A percentile compares a stretch with the other conserved stretches of the same genome.
phyloP scores from a whole-genome alignment of 2,113 vertebrate genomes.

The Platichthys stellatus region DNA sequence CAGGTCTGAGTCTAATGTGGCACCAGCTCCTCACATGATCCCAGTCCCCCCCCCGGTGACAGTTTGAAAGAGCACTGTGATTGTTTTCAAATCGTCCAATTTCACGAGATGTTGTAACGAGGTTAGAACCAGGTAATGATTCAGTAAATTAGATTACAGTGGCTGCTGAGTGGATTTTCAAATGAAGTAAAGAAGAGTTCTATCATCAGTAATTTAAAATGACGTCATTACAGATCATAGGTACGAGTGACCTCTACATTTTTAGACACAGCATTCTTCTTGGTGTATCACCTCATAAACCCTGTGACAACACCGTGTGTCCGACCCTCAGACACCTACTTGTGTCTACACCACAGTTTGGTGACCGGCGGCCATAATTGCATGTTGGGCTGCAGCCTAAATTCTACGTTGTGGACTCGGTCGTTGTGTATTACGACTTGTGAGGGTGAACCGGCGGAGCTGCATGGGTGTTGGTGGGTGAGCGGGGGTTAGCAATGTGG shows the following conservation, averaged over 20 bases:
- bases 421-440: conserved; percentile 49
- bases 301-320: conserved; percentile 9
- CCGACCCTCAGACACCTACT: conserved; percentile 13
- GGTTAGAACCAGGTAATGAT: conserved; percentile 14
- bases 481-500: conserved; percentile 56
- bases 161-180: neutral
- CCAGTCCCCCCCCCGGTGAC: conserved; percentile 44
- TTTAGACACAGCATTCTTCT: neutral
- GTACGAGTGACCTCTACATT: neutral
- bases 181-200: neutral
- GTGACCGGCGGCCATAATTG: conserved; percentile 66
- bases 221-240: neutral
- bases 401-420: conserved; percentile 65
- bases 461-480: conserved; percentile 46
- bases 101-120: conserved; percentile 9
- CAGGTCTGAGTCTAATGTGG: conserved; percentile 46
- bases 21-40: conserved; percentile 46
- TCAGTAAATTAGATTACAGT: conserved; percentile 24
- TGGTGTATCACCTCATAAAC: neutral
- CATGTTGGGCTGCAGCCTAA: conserved; percentile 59
- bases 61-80: conserved; percentile 48
- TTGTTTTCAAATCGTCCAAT: conserved; percentile 44
- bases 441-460: conserved; percentile 38
- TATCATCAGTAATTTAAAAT: neutral
- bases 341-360: conserved; percentile 53